These are phyloP conservation scores for Hylaeus anthracinus DNA, from an alignment of 1,140 invertebrate genomes.

Conservation along the genomic window DNA sequence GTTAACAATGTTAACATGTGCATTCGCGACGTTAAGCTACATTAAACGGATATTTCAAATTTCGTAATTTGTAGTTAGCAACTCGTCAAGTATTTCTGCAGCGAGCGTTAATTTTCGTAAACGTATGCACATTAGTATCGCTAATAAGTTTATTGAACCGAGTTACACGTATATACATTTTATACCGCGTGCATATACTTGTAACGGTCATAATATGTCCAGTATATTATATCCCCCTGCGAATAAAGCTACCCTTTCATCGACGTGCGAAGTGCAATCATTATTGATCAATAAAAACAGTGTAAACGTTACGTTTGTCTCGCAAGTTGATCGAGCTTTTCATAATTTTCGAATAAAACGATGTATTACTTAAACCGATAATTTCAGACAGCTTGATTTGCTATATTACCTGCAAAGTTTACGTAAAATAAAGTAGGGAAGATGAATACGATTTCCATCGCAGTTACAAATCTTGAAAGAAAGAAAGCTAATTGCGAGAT, in stretches of 20 bases:
- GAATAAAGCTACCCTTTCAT: conserved; percentile 5
- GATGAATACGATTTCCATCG: background rate
- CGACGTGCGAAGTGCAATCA: background rate
- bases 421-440: background rate
- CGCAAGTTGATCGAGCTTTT: background rate
- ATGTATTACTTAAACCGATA: background rate
- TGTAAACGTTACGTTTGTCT: background rate
- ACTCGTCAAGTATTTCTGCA: background rate
- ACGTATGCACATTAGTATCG: background rate
- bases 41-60: too few relatives aligned
- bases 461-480: background rate
- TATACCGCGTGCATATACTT: background rate
- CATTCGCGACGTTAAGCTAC: too few relatives aligned
- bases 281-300: conserved; percentile 12
- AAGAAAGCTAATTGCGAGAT: background rate
- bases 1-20: too few relatives aligned
- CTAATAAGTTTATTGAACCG: conserved; percentile 19
- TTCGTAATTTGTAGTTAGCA: too few relatives aligned
- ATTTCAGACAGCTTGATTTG: background rate
- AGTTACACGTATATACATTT: background rate
- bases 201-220: background rate
- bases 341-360: too few relatives aligned
- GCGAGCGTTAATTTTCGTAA: background rate
- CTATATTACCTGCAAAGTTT: background rate
- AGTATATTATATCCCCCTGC: background rate